Conservation (phyloP, 2,888 invertebrate species). For the Drosophila picticornis region DNA sequence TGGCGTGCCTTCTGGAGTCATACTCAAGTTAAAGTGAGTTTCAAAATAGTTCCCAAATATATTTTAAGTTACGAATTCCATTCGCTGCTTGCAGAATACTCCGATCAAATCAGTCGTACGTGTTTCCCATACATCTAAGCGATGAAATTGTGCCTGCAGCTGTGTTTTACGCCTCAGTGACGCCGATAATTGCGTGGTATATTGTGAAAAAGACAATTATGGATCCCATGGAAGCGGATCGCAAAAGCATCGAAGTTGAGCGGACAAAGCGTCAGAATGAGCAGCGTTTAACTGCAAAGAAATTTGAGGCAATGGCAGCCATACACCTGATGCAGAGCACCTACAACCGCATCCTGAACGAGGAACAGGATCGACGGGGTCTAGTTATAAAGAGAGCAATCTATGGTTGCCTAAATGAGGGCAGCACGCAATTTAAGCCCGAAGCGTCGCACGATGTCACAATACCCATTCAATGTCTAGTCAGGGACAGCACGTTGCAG, state of each 20-base stretch:
- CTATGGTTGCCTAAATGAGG: constrained; percentile 89
- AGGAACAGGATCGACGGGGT: constrained; percentile 93
- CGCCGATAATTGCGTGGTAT: constrained; percentile 93
- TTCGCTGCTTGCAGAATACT: constrained; percentile 88
- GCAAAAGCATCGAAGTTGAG: constrained; percentile 92
- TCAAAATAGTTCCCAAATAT: background rate
- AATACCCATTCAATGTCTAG: constrained; percentile 96
- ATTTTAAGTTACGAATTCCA: background rate
- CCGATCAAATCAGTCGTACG: constrained; percentile 94
- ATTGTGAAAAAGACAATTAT: constrained; percentile 93
- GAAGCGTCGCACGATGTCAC: constrained; percentile 92
- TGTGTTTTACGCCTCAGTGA: constrained; percentile 95
- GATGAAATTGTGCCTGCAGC: constrained; percentile 96
- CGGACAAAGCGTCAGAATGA: constrained; percentile 93
- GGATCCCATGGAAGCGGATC: constrained; percentile 92
- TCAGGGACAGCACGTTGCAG: constrained; percentile 95
- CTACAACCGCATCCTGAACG: constrained; percentile 92
- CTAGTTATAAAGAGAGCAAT: constrained; percentile 93
- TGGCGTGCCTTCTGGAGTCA: constrained; percentile 95
- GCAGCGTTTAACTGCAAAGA: constrained; percentile 90
- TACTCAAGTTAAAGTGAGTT: constrained; percentile 92
- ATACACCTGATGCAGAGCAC: constrained; percentile 96
- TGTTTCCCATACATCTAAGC: constrained; percentile 95
- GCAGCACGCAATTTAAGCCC: constrained; percentile 72
- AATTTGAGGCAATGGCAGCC: constrained; percentile 93